These are phyloP conservation scores for Therioaphis trifolii DNA, from an alignment of 2,888 invertebrate species.

Conservation along the genomic window DNA sequence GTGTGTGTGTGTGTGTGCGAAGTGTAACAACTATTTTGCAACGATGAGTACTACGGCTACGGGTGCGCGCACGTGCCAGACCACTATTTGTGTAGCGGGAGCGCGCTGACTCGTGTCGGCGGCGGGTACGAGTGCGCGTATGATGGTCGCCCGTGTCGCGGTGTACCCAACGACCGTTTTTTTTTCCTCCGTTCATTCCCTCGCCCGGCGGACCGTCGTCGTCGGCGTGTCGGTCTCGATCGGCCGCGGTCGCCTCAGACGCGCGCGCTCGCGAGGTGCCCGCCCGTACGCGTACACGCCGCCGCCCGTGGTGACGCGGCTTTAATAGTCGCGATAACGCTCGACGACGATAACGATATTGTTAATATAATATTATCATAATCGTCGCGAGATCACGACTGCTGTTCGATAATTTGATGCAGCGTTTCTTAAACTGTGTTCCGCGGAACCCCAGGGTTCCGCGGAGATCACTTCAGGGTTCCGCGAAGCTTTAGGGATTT, in stretches of 20 bases:
- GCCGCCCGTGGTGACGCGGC: neutral
- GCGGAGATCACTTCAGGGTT: too few relatives aligned
- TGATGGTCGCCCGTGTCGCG: neutral
- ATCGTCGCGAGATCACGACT: too few relatives aligned
- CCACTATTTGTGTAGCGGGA: constrained; percentile 42
- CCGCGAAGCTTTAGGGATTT: too few relatives aligned
- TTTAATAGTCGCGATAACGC: too few relatives aligned
- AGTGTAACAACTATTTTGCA: too few relatives aligned
- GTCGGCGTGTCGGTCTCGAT: constrained; percentile 24
- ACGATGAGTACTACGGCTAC: too few relatives aligned
- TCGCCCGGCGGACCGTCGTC: constrained; percentile 1
- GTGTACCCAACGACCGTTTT: constrained; percentile 36
- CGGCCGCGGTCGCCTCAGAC: constrained; percentile 20
- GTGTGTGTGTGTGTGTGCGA: too few relatives aligned
- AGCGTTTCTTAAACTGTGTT: too few relatives aligned
- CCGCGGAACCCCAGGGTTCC: too few relatives aligned
- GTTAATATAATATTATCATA: too few relatives aligned
- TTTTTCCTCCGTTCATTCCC: constrained; percentile 37
- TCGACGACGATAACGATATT: too few relatives aligned
- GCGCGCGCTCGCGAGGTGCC: neutral
- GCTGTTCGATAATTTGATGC: too few relatives aligned
- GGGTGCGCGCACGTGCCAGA: constrained; percentile 46
- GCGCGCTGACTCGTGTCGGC: constrained; percentile 57
- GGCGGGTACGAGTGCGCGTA: constrained; percentile 47
- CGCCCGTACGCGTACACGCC: neutral